Evolutionary conservation across 2,888 invertebrate species (phyloP), one percentile per base, ranked within the genome.

Genomic region (Caenorhabditis sp.): DNA sequence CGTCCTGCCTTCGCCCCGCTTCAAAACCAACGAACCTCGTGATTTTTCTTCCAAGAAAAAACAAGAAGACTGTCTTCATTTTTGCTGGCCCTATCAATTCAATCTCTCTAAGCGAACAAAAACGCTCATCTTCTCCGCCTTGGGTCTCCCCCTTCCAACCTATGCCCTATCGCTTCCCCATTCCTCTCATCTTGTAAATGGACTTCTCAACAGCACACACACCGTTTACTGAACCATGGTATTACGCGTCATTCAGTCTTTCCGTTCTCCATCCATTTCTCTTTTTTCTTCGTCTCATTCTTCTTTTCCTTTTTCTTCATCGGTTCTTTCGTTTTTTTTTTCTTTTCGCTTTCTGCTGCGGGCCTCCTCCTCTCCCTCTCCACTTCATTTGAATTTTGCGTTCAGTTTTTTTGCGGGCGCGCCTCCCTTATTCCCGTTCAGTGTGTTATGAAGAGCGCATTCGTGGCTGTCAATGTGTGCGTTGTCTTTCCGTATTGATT

Each of bases 321-420:
- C 38, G 10, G 22, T 35, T 59, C 19, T 35, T 54, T 22, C 54
- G 14, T 26, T 54, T 24, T 14, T 26, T 26, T 26, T 26, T 26
- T 26, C 54, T 26, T 10, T 10, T n/a, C n/a, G n/a, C n/a, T n/a
- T n/a, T n/a, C n/a, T n/a, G n/a, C n/a, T 54, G 14, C 54, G 22
- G 24, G 10, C 7, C 22, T 10, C 24, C 22, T 61, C 41, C 16
- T 61, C 0, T 44, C 44, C 41, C 16, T 61, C 0, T 44, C n/a
- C 41, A 41, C n/a, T 44, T 63, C 63, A 63, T 47, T 63, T 44
- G 44, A 63, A 44, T 63, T 63, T 63, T 44, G 63, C 63, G 44
- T 38, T 63, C 63, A 38, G 38, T 31, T 44, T 59, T 63, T 63
- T 19, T 63, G 63, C 63, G 63, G 41, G 49, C n/a, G 31, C 49